These are phyloP conservation scores for Diadophis punctatus DNA, from an alignment of 2,113 vertebrate genomes.

Conservation along the genomic window DNA sequence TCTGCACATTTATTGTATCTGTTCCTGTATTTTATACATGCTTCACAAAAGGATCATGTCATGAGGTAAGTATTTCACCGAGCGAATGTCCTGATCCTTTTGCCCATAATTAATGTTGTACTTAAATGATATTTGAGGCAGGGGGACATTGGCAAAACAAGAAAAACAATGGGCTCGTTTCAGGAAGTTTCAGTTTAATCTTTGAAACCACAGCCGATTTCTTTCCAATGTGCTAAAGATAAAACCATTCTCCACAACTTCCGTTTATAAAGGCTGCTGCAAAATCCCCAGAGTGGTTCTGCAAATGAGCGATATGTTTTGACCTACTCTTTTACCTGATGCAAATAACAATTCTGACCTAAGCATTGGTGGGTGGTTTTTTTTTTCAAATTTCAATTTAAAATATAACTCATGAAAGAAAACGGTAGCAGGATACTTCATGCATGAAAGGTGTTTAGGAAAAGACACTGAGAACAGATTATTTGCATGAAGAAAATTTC, in stretches of 20 bases:
- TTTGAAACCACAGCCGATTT: neutral
- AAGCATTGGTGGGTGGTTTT: neutral
- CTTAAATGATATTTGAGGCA: constrained; percentile 20
- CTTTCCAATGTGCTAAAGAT: neutral
- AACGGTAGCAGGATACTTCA: neutral
- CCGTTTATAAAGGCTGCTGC: neutral
- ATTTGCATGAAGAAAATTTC: neutral
- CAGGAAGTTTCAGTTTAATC: neutral
- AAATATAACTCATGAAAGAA: neutral
- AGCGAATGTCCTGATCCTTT: constrained; percentile 5
- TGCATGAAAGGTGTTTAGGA: neutral
- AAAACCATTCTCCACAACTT: neutral
- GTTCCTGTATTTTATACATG: constrained; percentile 55
- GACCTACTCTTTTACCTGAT: too few relatives aligned
- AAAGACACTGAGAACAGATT: neutral
- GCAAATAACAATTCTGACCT: neutral
- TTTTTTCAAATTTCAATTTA: neutral
- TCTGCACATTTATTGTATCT: constrained; percentile 34
- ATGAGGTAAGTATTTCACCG: constrained; percentile 40
- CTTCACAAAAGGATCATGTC: constrained; percentile 51
- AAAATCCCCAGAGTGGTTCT: neutral
- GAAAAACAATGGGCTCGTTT: constrained; percentile 16
- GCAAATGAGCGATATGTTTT: neutral
- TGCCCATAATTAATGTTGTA: constrained; percentile 16
- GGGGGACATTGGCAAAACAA: neutral